Evolutionary conservation across 2,888 invertebrate species (phyloP).

Genomic region (Scelioninae gen. 1): DNA sequence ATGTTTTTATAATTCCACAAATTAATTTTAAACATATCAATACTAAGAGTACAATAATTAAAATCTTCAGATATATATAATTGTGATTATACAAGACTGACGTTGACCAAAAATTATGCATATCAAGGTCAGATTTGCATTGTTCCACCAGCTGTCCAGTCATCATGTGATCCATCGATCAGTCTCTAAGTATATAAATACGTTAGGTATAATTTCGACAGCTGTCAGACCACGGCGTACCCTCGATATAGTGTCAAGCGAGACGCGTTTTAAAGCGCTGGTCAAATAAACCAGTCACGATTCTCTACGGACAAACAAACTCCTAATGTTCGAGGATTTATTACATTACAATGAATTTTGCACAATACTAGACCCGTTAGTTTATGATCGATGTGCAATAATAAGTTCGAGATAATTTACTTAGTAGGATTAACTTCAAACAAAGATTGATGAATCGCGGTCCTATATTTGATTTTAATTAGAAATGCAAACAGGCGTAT

Average conservation of each 20-base stretch:
- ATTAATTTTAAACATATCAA: too few species aligned
- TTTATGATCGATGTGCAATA: constrained; percentile 50
- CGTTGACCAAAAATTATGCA: constrained; percentile 27
- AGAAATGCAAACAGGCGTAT: constrained; percentile 23
- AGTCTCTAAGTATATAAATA: constrained; percentile 55
- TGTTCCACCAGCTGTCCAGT: constrained; percentile 60
- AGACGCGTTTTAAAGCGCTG: constrained; percentile 59
- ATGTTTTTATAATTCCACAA: too few species aligned
- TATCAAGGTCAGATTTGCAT: constrained; percentile 37
- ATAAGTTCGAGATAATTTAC: constrained; percentile 38
- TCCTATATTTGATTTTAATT: constrained; percentile 52
- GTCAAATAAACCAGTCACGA: constrained; percentile 45
- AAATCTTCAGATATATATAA: too few species aligned
- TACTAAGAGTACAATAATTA: too few species aligned
- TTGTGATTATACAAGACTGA: not conserved
- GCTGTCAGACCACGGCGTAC: constrained; percentile 60
- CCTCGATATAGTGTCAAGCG: constrained; percentile 57
- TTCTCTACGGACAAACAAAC: constrained; percentile 42
- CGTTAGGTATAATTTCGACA: constrained; percentile 64
- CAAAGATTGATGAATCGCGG: constrained; percentile 45
- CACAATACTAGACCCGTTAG: constrained; percentile 8
- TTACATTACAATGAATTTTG: constrained; percentile 41
- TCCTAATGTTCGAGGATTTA: constrained; percentile 51
- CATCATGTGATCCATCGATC: constrained; percentile 55
- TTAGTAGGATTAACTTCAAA: constrained; percentile 44